Evolutionary conservation across 1,140 invertebrate genomes (phyloP).

Genomic region (Drosophila prosaltans): DNA sequence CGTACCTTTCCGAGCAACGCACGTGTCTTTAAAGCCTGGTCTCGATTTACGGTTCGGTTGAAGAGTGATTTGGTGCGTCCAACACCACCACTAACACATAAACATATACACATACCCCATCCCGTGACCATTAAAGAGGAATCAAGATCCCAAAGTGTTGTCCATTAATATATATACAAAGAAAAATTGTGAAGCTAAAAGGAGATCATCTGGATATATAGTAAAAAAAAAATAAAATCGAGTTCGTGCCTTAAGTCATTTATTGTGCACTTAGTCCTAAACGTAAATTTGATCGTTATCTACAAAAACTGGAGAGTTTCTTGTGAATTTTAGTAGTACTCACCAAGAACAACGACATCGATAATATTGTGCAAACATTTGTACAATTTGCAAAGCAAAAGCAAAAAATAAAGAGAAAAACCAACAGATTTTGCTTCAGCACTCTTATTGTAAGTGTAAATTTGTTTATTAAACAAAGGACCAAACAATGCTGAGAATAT

Average conservation of each 20-base stretch:
- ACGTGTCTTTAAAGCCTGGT: conserved; percentile 57
- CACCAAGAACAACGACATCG: conserved; percentile 2
- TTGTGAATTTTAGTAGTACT: conserved; percentile 41
- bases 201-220: not conserved
- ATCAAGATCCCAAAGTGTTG: conserved; percentile 4
- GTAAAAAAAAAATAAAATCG: not conserved
- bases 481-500: conserved; percentile 18
- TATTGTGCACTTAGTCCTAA: conserved; percentile 49
- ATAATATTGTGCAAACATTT: conserved; percentile 44
- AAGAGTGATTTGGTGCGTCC: conserved; percentile 32
- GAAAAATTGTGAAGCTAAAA: not conserved
- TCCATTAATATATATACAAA: not conserved
- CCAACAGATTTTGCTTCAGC: conserved; percentile 26
- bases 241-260: conserved; percentile 77
- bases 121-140: no score
- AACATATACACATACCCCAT: not conserved
- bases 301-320: not conserved
- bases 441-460: conserved; percentile 74
- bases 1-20: conserved; percentile 67
- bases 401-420: conserved; percentile 25
- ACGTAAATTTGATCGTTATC: conserved; percentile 1
- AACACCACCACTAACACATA: not conserved
- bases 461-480: conserved; percentile 64
- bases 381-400: conserved; percentile 30
- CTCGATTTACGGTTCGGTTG: conserved; percentile 28